Conservation (phyloP, 1,140 invertebrate species). For the Drosophila sp. region DNA sequence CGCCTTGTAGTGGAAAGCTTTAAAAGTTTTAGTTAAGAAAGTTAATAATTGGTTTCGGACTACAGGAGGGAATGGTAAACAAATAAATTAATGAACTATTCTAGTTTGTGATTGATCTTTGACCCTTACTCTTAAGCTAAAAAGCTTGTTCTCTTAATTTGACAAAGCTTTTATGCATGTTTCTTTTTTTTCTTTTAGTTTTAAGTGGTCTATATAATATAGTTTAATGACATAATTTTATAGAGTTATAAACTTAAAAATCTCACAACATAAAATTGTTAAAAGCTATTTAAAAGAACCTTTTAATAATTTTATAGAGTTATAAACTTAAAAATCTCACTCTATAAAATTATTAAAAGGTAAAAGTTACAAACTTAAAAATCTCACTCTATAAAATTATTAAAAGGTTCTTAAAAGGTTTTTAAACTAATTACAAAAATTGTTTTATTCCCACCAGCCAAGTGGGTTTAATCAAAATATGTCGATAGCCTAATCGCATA, state of each 20-base stretch:
- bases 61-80: conserved; percentile 1
- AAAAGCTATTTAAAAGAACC: neutral
- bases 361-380: neutral
- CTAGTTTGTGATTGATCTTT: neutral
- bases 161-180: neutral
- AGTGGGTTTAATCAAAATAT: neutral
- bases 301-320: no score
- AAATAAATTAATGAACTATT: neutral
- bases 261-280: neutral
- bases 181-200: neutral
- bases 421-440: neutral
- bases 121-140: neutral
- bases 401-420: neutral
- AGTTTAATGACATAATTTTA: neutral
- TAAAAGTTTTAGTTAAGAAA: neutral
- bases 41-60: neutral
- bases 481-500: no score
- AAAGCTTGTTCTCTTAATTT: neutral
- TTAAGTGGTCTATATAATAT: neutral
- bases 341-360: neutral
- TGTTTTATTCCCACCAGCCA: neutral
- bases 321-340: neutral
- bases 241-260: neutral
- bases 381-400: neutral
- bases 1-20: conserved; percentile 72